phyloP scores from a whole-genome alignment of 1,140 invertebrate species.

The Luehdorfia chinensis region DNA sequence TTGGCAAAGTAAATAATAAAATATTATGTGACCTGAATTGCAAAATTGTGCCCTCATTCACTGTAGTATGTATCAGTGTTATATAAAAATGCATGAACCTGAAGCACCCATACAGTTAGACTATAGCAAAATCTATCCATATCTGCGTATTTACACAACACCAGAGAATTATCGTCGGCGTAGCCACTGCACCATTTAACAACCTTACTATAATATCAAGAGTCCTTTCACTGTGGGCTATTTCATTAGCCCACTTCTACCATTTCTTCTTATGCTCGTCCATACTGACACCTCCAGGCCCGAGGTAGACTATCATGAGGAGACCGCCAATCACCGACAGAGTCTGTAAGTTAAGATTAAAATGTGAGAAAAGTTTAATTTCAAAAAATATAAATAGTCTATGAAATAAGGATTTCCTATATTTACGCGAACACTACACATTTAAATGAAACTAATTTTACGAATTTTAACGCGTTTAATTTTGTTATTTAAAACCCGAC shows the following conservation, averaged over 20 bases:
- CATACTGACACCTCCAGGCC: constrained; percentile 99
- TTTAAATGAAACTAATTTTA: too few species aligned
- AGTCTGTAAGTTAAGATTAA: constrained; percentile 84
- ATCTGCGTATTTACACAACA: constrained; percentile 14
- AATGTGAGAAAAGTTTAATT: too few species aligned
- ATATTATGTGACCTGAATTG: too few species aligned
- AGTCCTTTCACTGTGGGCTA: constrained; percentile 35
- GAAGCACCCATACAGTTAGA: constrained; percentile 3
- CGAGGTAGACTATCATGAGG: constrained; percentile 98
- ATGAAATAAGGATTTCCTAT: too few species aligned
- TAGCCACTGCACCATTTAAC: constrained; percentile 13
- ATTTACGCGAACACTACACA: too few species aligned
- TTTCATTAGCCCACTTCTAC: constrained; percentile 77
- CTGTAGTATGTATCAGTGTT: too few species aligned
- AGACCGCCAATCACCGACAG: constrained; percentile 98
- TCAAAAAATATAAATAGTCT: too few species aligned
- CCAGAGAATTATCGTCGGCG: constrained; percentile 7
- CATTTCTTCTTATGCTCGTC: constrained; percentile 99
- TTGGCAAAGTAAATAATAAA: too few species aligned
- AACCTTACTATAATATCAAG: constrained; percentile 29
- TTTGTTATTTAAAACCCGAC: too few species aligned
- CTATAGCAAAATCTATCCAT: not conserved
- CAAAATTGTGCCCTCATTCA: too few species aligned
- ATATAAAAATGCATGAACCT: too few species aligned
- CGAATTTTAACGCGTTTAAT: too few species aligned